Conservation (phyloP, 2,888 invertebrate genomes). For the Agrochola macilenta region DNA sequence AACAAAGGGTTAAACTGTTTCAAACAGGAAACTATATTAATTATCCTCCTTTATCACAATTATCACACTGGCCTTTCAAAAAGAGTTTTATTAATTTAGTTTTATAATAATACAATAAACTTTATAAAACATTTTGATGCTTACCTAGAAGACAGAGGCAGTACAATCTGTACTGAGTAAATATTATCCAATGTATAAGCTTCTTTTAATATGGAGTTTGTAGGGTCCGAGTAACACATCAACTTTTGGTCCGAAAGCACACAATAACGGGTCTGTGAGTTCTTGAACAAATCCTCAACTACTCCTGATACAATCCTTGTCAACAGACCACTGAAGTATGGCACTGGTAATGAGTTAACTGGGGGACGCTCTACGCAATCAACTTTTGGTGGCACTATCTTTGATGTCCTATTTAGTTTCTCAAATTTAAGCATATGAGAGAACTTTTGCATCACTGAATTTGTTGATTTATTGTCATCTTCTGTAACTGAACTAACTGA, state of each 20-base stretch:
- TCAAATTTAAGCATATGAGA: constrained; percentile 88
- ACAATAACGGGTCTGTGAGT: constrained; percentile 94
- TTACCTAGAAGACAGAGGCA: constrained; percentile 88
- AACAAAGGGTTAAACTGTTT: constrained; percentile 2
- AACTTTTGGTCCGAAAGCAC: constrained; percentile 93
- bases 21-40: neutral
- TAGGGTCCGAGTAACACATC: constrained; percentile 93
- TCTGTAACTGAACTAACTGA: constrained; percentile 54
- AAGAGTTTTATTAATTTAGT: neutral
- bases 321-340: constrained; percentile 91
- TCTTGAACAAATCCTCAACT: constrained; percentile 94
- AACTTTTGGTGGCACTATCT: constrained; percentile 72
- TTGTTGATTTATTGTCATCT: constrained; percentile 73
- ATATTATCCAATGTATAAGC: constrained; percentile 92
- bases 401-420: constrained; percentile 79
- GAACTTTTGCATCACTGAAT: constrained; percentile 83
- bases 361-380: constrained; percentile 88
- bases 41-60: neutral
- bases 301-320: constrained; percentile 91
- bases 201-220: constrained; percentile 93
- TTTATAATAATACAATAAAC: neutral
- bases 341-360: constrained; percentile 83
- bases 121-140: constrained; percentile 41
- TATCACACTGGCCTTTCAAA: neutral
- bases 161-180: constrained; percentile 92